Evolutionary conservation across 1,140 invertebrate genomes (phyloP), one percentile per base, ranked within the genome.

Genomic region (Armadillidium nasatum): DNA sequence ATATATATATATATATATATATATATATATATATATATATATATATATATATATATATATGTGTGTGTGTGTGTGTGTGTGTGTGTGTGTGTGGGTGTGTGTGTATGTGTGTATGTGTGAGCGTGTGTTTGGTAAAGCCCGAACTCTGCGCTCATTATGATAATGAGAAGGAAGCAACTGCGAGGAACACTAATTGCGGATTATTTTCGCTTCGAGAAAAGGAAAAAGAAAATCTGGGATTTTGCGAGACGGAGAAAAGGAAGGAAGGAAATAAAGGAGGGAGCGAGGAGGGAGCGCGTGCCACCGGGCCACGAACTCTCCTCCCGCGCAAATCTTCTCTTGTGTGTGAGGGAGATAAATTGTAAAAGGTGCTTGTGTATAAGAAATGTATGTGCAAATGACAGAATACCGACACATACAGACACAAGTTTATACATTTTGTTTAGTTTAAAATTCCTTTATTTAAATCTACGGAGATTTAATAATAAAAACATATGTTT

Each of bases 1-100:
- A 60, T 60, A 60, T 60, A 60, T 60, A 60, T 60, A 60, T 60
- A n/a, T 60, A 60, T 60, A 60, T 60, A 60, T 60, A 60, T 60
- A 60, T 60, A 60, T 60, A 60, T 60, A 60, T 60, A 60, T 60
- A 60, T 4, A 4, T 60, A 60, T 60, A 60, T 60, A 60, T 60
- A 60, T 60, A 60, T 60, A 60, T 60, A 60, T 60, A 60, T 60
- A 60, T 60, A 60, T 60, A 60, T 60, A 19, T 60, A 19, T 60
- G 7, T 60, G 46, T 50, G 46, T 50, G 46, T 9, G 15, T 50
- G 46, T 15, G 9, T 50, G 46, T 50, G 46, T 15, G 46, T 9
- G 15, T 9, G 15, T 50, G 46, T 15, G 46, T 15, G 15, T 15
- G 46, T 60, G 50, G 1, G 50, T 60, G 50, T 60, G 50, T 60